phyloP scores from a whole-genome alignment of 2,888 invertebrate species.

The Dicranocentrus wangi region DNA sequence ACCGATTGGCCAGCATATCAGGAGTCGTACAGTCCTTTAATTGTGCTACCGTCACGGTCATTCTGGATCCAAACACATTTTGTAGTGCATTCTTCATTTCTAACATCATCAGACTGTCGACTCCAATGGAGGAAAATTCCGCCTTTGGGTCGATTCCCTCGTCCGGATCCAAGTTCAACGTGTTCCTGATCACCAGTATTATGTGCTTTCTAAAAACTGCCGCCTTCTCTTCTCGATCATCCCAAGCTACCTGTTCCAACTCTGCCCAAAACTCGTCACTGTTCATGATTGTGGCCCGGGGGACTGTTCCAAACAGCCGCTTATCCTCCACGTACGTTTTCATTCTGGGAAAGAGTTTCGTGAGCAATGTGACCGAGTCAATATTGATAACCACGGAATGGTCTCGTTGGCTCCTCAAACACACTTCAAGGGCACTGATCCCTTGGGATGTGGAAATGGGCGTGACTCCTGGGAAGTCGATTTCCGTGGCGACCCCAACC shows the following conservation, averaged over 20 bases:
- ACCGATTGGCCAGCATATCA: neutral
- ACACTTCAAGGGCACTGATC: conserved; percentile 18
- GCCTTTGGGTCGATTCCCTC: conserved; percentile 44
- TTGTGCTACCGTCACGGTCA: conserved; percentile 22
- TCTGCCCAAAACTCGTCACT: conserved; percentile 58
- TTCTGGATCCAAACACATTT: conserved; percentile 38
- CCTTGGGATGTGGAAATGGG: conserved; percentile 26
- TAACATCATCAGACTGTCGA: conserved; percentile 55
- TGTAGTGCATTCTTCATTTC: conserved; percentile 57
- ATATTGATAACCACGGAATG: conserved; percentile 31
- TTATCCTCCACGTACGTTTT: neutral
- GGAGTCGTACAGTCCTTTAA: conserved; percentile 30
- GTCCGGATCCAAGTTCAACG: conserved; percentile 53
- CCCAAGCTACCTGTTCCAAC: conserved; percentile 36
- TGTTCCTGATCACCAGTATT: conserved; percentile 34
- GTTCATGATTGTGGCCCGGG: conserved; percentile 12
- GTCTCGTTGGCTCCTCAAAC: conserved; percentile 8
- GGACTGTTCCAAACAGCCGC: neutral
- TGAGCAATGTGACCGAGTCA: neutral
- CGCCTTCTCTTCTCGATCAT: conserved; percentile 31
- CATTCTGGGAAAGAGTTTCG: conserved; percentile 18
- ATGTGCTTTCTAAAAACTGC: conserved; percentile 39
- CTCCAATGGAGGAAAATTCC: conserved; percentile 49
- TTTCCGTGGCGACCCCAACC: conserved; percentile 11
- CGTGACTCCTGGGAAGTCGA: conserved; percentile 19